Evolutionary conservation across 2,888 invertebrate species (phyloP).

Genomic region (Copidosoma aretas): DNA sequence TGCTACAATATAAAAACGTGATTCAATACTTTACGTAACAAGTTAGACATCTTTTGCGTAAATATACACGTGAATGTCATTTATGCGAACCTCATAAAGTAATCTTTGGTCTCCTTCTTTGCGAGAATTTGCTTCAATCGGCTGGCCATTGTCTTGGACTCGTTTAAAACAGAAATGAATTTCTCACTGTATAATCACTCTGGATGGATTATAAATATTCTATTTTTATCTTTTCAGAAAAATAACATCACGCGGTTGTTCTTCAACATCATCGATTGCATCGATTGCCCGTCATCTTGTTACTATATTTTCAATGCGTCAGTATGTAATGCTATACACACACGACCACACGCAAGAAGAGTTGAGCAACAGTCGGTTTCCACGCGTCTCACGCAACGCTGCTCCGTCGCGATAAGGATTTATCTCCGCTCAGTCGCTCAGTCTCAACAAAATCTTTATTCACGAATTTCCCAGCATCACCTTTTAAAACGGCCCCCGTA

Average conservation of each 20-base stretch:
- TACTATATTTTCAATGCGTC: no score
- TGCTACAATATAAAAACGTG: slow-evolving; percentile 65
- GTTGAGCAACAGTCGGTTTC: no score
- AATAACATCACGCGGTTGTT: background rate
- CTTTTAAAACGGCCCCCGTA: no score
- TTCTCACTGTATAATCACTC: background rate
- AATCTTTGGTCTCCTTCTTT: slow-evolving; percentile 50
- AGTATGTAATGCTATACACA: no score
- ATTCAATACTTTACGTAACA: no score
- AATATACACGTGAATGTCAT: background rate
- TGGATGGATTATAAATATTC: background rate
- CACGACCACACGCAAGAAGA: no score
- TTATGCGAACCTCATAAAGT: slow-evolving; percentile 51
- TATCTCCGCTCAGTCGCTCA: no score
- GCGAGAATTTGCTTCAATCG: slow-evolving; percentile 40
- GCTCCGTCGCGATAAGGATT: no score
- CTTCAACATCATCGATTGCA: background rate
- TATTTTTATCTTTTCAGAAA: background rate
- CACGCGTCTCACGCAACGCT: no score
- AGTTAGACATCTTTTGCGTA: no score
- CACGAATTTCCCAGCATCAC: no score
- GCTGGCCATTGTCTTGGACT: slow-evolving; percentile 36
- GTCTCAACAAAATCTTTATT: no score
- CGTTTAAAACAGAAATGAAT: background rate
- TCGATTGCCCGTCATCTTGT: background rate